Percentiles rank a stretch among this genome's conserved stretches.
These are phyloP conservation scores for Druon quercuslanigerum DNA, from an alignment of 1,140 invertebrate genomes.

Conservation along the genomic window DNA sequence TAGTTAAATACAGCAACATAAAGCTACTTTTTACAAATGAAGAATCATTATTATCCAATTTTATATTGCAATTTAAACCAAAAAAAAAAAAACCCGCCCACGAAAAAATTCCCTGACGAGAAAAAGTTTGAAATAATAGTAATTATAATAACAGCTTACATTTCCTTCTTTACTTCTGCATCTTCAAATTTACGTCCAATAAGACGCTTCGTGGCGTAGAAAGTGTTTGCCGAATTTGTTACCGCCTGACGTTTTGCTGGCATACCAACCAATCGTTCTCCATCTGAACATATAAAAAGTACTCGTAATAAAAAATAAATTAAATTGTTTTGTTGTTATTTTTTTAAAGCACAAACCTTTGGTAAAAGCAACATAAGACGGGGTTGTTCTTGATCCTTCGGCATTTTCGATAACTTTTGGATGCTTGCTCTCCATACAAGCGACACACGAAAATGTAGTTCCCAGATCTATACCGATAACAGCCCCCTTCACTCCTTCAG, in stretches of 20 bases:
- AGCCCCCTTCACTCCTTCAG: conserved; percentile 91
- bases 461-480: conserved; percentile 98
- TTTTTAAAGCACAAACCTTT: conserved; percentile 73
- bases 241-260: conserved; percentile 47
- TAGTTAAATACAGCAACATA: too few relatives aligned
- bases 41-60: too few relatives aligned
- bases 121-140: not conserved
- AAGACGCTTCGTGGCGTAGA: conserved; percentile 57
- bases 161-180: conserved; percentile 72
- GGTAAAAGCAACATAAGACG: conserved; percentile 95
- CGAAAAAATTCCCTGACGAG: too few relatives aligned
- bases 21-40: too few relatives aligned
- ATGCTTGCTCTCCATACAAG: conserved; percentile 97
- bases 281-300: not conserved
- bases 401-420: conserved; percentile 96
- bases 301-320: not conserved
- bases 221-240: conserved; percentile 63
- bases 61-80: too few relatives aligned
- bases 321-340: too few relatives aligned
- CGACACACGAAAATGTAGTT: conserved; percentile 97
- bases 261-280: conserved; percentile 39
- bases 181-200: conserved; percentile 82
- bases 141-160: not conserved
- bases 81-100: too few relatives aligned
- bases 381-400: conserved; percentile 95